Base-by-base conservation (phyloP, 2,797 vertebrate species). In the Philypnodon macrostomus region DNA sequence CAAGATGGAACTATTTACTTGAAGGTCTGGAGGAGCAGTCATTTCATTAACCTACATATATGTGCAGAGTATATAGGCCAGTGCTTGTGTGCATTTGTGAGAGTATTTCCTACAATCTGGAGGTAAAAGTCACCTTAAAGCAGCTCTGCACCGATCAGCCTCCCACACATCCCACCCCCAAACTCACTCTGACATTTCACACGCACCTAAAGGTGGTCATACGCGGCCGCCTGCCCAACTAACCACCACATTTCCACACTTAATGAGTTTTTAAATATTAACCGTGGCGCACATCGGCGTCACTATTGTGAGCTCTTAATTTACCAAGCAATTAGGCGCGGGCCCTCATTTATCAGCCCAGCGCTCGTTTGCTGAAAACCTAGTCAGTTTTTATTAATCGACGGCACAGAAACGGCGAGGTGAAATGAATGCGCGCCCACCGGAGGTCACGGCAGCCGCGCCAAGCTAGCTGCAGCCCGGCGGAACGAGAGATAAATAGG, bases 251-350 rank as follows among this genome's bases (percentile, higher is more conserved):
- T 38, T 90, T 92, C 87, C 85, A 87, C 88, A 85, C 91, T 90
- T 96, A 96, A 97, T 95, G 94, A 94, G 89, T 94, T 95, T 95
- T 95, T 93, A 94, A 96, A 96, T 95, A 97, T 95, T 94, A 95
- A 97, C 96, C 94, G 89, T 89, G 86, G 87, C 90, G 81, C 91
- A 85, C 89, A 90, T 91, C 92, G 89, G 91, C 91, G 90, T 93
- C 93, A 93, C 87, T 84, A 92, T 90, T 88, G 89, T 93, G 92
- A 96, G 94, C 90, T 95, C 93, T 96, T 97, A 95, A 98, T 98
- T 98, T 94, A 95, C 93, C 89, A 90, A 95, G 94, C 95, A 97
- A 98, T 97, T 97, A 97, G 94, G 91, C 91, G 87, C 88, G 70
- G 90, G 91, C 90, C 89, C 92, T 96, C 93, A 95, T 98, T 96